Evolutionary conservation across 2,113 vertebrate species (phyloP), one percentile per base, ranked within the genome.

Genomic region (Phasianus colchicus): DNA sequence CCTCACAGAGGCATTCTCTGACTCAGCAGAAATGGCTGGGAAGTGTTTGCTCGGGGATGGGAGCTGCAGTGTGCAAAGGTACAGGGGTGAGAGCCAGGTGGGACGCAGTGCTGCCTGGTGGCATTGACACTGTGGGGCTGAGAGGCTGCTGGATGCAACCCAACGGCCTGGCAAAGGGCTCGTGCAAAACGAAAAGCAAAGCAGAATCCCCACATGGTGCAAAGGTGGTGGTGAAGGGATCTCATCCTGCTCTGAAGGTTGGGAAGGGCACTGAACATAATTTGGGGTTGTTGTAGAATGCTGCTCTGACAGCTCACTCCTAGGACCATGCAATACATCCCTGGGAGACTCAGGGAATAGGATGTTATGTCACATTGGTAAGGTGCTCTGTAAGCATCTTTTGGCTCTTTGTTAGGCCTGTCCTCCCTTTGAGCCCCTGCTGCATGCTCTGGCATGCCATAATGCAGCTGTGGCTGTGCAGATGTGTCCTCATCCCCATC

Each of bases 1-100:
- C 66, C 75, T 73, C 2, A 2, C 4, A 0, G 78, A 73, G 89
- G 45, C 47, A 4, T 92, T 67, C 84, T 92, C 91, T 95, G 94
- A 96, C 89, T 96, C 94, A 89, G 96, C 94, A 96, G 82, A 80
- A 95, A 83, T 6, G 0, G 0, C 72, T 66, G 75, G 17, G 82
- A 87, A 89, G 54, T 24, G 21, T 85, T 77, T 76, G 78, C 50
- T 76, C 6, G 2, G 0, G 20, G 84, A 9, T 42, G 64, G 48
- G 79, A 83, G 60, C 50, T 60, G 78, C 84, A 34, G 67, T 1
- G 3, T 4, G 78, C 18, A 11, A 34, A 92, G 87, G 45, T 52
- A 38, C 50, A 17, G 9, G 30, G 42, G 13, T 8, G 16, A 2
- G n/a, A 89, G 70, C 50, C 81, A 34, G 65, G 38, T 24, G 45